Conservation (phyloP, 1,140 invertebrate species). For the Globodera rostochiensis region DNA sequence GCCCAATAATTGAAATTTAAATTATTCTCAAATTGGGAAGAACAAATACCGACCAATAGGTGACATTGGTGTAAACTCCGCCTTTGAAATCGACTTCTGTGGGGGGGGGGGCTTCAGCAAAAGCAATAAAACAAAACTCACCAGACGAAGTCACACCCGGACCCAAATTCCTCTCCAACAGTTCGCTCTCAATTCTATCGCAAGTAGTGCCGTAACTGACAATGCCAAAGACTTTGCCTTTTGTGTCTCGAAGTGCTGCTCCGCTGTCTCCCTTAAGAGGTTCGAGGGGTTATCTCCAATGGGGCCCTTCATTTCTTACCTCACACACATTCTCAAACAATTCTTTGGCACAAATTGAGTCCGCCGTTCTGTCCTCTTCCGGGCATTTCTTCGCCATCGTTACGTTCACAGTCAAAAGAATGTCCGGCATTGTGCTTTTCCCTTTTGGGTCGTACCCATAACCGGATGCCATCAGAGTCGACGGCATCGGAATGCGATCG, state of each 20-base stretch:
- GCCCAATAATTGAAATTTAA: no score
- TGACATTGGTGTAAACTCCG: slow-evolving; percentile 17
- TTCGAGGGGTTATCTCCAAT: background rate
- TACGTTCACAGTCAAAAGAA: background rate
- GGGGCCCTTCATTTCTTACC: background rate
- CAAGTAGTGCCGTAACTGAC: slow-evolving; percentile 6
- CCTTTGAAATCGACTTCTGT: background rate
- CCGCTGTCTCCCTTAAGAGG: slow-evolving; percentile 8
- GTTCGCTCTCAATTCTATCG: background rate
- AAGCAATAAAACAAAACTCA: background rate
- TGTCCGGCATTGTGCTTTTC: background rate
- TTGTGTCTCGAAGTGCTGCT: background rate
- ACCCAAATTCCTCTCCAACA: background rate
- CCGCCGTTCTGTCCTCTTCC: background rate
- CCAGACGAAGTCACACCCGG: background rate
- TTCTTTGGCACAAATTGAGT: slow-evolving; percentile 15
- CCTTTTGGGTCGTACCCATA: slow-evolving; percentile 21
- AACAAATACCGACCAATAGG: slow-evolving; percentile 14
- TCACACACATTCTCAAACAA: slow-evolving; percentile 11
- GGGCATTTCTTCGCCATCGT: slow-evolving; percentile 11
- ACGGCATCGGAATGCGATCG: background rate
- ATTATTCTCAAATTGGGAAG: no score
- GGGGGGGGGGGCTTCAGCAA: no score
- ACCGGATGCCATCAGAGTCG: background rate
- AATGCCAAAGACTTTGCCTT: background rate